phyloP scores from a whole-genome alignment of 2,797 vertebrate species.

The Trematomus bernacchii region DNA sequence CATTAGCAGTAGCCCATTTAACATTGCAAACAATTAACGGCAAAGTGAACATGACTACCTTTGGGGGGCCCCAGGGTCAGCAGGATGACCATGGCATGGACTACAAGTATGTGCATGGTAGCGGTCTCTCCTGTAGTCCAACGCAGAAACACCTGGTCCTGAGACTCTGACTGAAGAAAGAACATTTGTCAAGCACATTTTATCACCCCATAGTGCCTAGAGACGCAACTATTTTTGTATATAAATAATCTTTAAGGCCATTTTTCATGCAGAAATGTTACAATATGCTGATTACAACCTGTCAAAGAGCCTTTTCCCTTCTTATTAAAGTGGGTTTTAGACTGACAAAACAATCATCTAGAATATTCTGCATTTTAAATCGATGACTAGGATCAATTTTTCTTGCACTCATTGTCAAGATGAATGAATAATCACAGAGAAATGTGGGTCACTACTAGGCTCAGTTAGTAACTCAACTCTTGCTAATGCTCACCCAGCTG shows the following conservation, averaged over 20 bases:
- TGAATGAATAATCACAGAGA: background rate
- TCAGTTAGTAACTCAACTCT: background rate
- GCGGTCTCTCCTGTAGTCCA: slow-evolving; percentile 97
- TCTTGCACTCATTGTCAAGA: background rate
- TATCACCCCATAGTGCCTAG: background rate
- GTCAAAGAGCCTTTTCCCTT: no score
- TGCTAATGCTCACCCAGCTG: slow-evolving; percentile 91
- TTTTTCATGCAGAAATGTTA: no score
- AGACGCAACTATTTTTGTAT: background rate
- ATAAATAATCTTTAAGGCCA: no score
- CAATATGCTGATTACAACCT: no score
- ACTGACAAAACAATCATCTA: no score
- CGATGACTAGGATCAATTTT: background rate
- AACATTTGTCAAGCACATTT: slow-evolving; percentile 2
- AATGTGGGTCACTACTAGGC: background rate
- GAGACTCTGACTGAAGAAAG: slow-evolving; percentile 92
- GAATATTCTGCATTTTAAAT: no score
- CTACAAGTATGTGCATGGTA: slow-evolving; percentile 99
- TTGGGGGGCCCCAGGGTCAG: slow-evolving; percentile 85
- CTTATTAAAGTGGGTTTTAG: no score
- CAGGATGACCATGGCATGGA: slow-evolving; percentile 98
- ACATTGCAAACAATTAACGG: background rate
- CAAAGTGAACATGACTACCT: slow-evolving; percentile 57
- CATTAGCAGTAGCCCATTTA: background rate
- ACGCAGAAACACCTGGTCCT: slow-evolving; percentile 98